Conservation (phyloP, 2,888 invertebrate genomes). For the Chymomyza procnemis region DNA sequence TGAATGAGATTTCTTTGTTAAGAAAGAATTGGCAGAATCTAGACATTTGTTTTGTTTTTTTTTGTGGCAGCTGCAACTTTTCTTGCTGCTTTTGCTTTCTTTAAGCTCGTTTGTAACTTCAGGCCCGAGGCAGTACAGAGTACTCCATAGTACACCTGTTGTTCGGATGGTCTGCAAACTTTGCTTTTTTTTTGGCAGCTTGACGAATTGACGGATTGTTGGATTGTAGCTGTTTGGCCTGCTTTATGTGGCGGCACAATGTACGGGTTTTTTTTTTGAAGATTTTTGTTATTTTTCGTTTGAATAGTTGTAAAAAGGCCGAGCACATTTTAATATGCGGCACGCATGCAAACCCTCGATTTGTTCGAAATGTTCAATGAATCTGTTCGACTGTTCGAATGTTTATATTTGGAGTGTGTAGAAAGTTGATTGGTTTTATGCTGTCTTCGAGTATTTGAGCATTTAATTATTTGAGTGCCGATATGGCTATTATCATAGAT, state of each 20-base stretch:
- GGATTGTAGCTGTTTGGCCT: not conserved
- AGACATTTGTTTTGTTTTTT: no score
- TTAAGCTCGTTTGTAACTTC: not conserved
- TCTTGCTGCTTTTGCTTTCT: conserved; percentile 4
- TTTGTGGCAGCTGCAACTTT: not conserved
- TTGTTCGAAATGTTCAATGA: conserved; percentile 47
- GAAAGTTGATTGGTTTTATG: conserved; percentile 67
- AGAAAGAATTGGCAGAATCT: not conserved
- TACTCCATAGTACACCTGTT: not conserved
- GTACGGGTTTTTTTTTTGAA: not conserved
- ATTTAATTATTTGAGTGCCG: not conserved
- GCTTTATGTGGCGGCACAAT: not conserved
- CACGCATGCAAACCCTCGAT: conserved; percentile 71
- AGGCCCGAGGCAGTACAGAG: not conserved
- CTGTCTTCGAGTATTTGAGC: not conserved
- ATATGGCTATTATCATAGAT: not conserved
- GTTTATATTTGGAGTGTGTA: conserved; percentile 43
- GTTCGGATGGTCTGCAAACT: not conserved
- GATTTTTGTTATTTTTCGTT: not conserved
- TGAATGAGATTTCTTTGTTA: not conserved
- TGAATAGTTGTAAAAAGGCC: not conserved
- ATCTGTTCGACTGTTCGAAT: not conserved
- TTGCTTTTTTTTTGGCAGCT: not conserved
- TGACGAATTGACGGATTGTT: not conserved
- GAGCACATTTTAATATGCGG: conserved; percentile 69